phyloP scores from a whole-genome alignment of 2,888 invertebrate species.

The Synergus gifuensis region DNA sequence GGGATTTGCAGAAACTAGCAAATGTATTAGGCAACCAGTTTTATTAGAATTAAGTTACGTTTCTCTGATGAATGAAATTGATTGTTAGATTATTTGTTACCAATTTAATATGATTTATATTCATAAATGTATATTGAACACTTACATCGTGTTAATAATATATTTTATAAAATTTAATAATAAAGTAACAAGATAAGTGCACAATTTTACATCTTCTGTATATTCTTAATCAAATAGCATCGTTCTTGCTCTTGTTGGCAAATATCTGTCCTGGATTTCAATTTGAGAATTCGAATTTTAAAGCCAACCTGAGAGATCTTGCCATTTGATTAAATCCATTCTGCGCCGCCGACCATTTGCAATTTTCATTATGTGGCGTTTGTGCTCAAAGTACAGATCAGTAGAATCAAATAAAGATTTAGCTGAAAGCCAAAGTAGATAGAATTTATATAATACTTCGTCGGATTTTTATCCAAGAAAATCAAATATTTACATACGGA shows the following conservation, averaged over 20 bases:
- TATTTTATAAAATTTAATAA: no score
- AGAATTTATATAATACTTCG: background rate
- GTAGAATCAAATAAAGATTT: conserved; percentile 35
- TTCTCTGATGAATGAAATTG: no score
- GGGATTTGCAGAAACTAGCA: background rate
- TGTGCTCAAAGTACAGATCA: conserved; percentile 8
- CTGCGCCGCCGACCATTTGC: conserved; percentile 8
- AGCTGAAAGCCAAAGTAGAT: conserved; percentile 5
- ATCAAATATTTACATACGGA: background rate
- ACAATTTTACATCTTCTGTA: no score
- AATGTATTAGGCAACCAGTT: no score
- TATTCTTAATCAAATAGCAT: background rate
- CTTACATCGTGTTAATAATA: no score
- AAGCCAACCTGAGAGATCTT: conserved; percentile 12
- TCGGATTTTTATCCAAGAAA: background rate
- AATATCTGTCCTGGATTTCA: conserved; percentile 11
- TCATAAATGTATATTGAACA: no score
- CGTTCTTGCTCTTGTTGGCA: background rate
- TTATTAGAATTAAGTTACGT: no score
- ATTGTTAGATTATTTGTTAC: no score
- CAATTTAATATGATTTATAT: no score
- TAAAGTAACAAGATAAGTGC: no score
- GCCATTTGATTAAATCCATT: conserved; percentile 24
- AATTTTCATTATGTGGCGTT: conserved; percentile 21
- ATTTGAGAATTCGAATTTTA: background rate